Evolutionary conservation across 2,113 vertebrate genomes (phyloP), one percentile per base, ranked within the genome.

Genomic region (Archocentrus centrarchus): DNA sequence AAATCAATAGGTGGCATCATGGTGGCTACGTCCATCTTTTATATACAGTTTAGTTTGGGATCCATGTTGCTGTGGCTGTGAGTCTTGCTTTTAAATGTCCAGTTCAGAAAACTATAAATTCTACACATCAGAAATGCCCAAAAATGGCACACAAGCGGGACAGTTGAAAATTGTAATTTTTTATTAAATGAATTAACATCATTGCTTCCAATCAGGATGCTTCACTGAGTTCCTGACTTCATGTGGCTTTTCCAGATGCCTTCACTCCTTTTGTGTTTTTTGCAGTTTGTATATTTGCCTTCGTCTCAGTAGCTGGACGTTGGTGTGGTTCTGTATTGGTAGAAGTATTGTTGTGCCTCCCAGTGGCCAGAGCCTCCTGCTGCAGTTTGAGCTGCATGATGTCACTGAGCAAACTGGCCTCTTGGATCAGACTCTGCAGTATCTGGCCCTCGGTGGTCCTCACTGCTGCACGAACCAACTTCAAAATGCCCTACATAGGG

Each of bases 371-470:
- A 4, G 35, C 60, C 2, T 17, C 79, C 24, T 53, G 61, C 79
- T 90, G 88, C 86, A 89, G 55, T 79, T 81, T 91, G 35, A 94
- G 61, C 68, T 89, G 81, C 81, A 89, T 37, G 59, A 92, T 86
- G 20, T 93, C 88, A 41, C 63, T 37, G 6, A 88, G 77, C 47
- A 91, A 86, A 2, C 55, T 18, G 3, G 60, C 77, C 79, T 94
- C 89, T 30, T 62, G 64, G 59, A 57, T 80, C 66, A 94, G 75
- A 83, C 77, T 81, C 18, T n/a, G 80, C 84, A 75, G 22, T 15
- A 91, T 37, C 41, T 79, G 85, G 6, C 50, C 76, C 39, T 86
- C 82, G 13, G 89, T 75, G 13, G 87, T 59, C 53, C 37, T 82
- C 75, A 93, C 60, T 20, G 88, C 77, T 57, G 50, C 63, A 27